Conservation (phyloP, 1,140 invertebrate species). For the Zaprionus davidi region DNA sequence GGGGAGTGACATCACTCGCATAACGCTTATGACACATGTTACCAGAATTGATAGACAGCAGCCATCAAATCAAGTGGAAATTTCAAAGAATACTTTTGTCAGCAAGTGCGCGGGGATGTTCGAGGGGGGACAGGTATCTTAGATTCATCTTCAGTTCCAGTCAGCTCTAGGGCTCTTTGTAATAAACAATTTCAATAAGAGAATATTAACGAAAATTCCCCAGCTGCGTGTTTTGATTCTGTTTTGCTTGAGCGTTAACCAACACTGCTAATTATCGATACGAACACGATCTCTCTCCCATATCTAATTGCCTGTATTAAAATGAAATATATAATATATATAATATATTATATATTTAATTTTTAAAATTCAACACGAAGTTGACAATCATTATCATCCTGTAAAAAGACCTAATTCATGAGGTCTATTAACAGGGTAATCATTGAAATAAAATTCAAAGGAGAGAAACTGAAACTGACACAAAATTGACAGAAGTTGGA, state of each 20-base stretch:
- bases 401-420: too few species aligned
- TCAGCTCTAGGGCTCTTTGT: neutral
- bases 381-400: neutral
- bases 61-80: constrained; percentile 58
- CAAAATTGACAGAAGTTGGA: too few species aligned
- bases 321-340: too few species aligned
- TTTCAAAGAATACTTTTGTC: constrained; percentile 31
- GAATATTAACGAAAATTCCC: neutral
- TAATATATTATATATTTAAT: too few species aligned
- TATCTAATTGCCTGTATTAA: too few species aligned
- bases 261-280: too few species aligned
- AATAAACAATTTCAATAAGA: neutral
- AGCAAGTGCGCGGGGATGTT: neutral
- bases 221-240: neutral
- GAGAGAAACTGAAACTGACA: too few species aligned
- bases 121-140: neutral
- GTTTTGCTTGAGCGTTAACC: too few species aligned
- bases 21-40: constrained; percentile 80
- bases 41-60: constrained; percentile 44
- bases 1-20: constrained; percentile 33
- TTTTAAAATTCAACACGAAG: too few species aligned
- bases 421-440: too few species aligned
- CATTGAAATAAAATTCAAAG: too few species aligned
- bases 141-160: neutral
- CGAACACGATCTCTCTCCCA: too few species aligned